A percentile compares a stretch with the other conserved stretches of the same genome.
These are phyloP conservation scores for Carcina quercana DNA, from an alignment of 2,888 invertebrate genomes.

Conservation along the genomic window DNA sequence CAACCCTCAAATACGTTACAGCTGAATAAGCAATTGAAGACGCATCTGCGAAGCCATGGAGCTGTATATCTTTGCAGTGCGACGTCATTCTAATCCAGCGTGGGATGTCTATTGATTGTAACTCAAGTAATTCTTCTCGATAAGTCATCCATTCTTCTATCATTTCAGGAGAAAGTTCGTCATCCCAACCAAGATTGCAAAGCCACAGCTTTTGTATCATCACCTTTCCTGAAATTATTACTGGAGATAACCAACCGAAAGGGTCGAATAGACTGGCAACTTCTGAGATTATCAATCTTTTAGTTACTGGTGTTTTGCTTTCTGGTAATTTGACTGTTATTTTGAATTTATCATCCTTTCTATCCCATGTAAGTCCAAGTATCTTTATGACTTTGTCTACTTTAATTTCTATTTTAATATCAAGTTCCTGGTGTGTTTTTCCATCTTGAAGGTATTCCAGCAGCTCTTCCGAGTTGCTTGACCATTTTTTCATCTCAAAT, in stretches of 20 bases:
- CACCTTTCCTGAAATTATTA: constrained; percentile 1
- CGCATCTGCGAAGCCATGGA: constrained; percentile 19
- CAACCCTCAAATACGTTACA: constrained; percentile 12
- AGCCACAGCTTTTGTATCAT: constrained; percentile 12
- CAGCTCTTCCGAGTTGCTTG: constrained; percentile 1
- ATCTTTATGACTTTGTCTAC: constrained; percentile 1
- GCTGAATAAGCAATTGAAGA: constrained; percentile 16
- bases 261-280: constrained; percentile 9
- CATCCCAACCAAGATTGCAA: constrained; percentile 8
- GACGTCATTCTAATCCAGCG: constrained; percentile 8
- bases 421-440: background rate
- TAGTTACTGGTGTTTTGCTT: constrained; percentile 1
- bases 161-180: constrained; percentile 1
- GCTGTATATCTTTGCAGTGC: constrained; percentile 4
- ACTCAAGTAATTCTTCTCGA: constrained; percentile 5
- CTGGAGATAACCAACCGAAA: constrained; percentile 10
- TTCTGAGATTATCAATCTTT: constrained; percentile 5
- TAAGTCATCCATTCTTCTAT: constrained; percentile 8
- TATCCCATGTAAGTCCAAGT: constrained; percentile 4
- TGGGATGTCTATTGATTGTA: constrained; percentile 1
- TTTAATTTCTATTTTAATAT: constrained; percentile 1
- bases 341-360: background rate
- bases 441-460: background rate
- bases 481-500: constrained; percentile 11
- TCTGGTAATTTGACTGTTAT: background rate